These are phyloP conservation scores for Crotalus helleri DNA, from an alignment of 2,113 vertebrate species.

Conservation along the genomic window DNA sequence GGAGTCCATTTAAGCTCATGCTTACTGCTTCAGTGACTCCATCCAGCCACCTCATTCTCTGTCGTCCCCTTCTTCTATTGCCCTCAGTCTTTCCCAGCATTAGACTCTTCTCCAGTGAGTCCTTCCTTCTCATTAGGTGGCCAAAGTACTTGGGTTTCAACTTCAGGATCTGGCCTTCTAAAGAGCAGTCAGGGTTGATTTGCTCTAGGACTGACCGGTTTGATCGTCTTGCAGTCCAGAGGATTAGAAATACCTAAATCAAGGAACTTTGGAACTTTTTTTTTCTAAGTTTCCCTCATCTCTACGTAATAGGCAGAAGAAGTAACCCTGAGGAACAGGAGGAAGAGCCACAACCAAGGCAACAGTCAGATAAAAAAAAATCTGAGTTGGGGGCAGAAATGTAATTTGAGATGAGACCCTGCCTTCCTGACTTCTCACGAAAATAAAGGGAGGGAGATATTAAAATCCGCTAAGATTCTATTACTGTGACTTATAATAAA, in stretches of 20 bases:
- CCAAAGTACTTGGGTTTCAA: too few species aligned
- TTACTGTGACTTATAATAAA: background rate
- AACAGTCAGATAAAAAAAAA: background rate
- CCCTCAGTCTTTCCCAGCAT: too few species aligned
- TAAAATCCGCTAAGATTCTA: background rate
- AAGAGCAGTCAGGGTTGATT: too few species aligned
- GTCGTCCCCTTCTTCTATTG: too few species aligned
- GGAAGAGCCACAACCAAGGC: background rate
- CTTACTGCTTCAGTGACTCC: too few species aligned
- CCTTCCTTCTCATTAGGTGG: too few species aligned
- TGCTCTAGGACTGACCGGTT: too few species aligned
- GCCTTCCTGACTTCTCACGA: background rate
- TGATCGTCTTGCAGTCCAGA: too few species aligned
- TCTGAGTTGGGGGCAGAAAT: background rate
- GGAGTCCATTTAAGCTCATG: too few species aligned
- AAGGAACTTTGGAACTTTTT: slow-evolving; percentile 56
- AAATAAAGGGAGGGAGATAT: background rate
- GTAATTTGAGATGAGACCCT: background rate
- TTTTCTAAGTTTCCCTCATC: slow-evolving; percentile 54
- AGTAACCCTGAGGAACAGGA: background rate
- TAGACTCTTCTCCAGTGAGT: too few species aligned
- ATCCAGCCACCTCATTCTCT: too few species aligned
- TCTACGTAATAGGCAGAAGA: background rate
- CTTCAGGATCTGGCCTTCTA: too few species aligned
- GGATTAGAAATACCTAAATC: slow-evolving; percentile 54